These are phyloP conservation scores for Alosa sapidissima DNA, from an alignment of 2,797 vertebrate species.

Conservation along the genomic window DNA sequence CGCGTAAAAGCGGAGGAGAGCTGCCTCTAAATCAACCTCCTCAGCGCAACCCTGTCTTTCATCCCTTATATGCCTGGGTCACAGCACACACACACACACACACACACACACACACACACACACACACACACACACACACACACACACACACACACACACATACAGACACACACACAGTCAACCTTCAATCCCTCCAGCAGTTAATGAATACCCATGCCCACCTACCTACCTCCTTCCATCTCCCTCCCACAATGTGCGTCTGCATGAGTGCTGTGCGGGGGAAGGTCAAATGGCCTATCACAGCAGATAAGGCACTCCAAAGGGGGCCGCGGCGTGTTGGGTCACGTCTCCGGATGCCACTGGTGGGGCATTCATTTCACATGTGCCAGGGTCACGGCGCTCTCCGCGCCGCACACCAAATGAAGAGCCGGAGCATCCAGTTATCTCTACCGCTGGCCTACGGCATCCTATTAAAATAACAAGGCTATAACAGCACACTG, in stretches of 20 bases:
- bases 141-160: slow-evolving; percentile 14
- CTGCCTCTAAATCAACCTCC: slow-evolving; percentile 39
- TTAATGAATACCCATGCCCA: slow-evolving; percentile 48
- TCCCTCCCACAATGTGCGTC: slow-evolving; percentile 28
- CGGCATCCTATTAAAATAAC: slow-evolving; percentile 13
- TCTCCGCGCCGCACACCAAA: slow-evolving; percentile 29
- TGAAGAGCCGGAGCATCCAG: slow-evolving; percentile 22
- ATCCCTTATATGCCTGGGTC: slow-evolving; percentile 41
- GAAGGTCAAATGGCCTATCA: slow-evolving; percentile 51
- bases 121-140: slow-evolving; percentile 1
- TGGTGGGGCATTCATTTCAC: slow-evolving; percentile 34
- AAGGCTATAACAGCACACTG: background rate
- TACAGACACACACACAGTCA: slow-evolving; percentile 3
- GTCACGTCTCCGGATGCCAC: slow-evolving; percentile 24
- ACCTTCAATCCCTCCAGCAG: slow-evolving; percentile 30
- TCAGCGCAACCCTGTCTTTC: slow-evolving; percentile 37
- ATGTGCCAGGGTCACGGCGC: slow-evolving; percentile 37
- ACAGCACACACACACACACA: slow-evolving; percentile 33
- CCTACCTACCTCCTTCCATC: slow-evolving; percentile 18
- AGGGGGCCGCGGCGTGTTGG: background rate
- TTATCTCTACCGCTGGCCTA: background rate
- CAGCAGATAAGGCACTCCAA: slow-evolving; percentile 30
- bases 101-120: slow-evolving; percentile 14
- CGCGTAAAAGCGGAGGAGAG: slow-evolving; percentile 31
- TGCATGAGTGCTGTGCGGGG: slow-evolving; percentile 1